phyloP scores from a whole-genome alignment of 1,140 invertebrate species.

The Thalassaphorura encarpata region DNA sequence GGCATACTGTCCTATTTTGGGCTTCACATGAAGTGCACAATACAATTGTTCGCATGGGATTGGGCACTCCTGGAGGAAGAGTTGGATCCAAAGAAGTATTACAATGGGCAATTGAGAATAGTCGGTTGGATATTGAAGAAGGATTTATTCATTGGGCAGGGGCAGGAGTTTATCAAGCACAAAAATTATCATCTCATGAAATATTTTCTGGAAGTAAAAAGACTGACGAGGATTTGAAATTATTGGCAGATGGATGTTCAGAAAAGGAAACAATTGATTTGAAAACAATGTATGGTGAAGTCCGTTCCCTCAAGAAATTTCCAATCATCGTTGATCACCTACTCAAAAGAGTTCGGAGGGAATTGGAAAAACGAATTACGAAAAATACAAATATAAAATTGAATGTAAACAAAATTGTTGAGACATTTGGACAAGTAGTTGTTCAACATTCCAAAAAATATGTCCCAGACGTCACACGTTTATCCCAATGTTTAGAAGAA shows the following conservation, averaged over 20 bases:
- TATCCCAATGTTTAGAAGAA: conserved; percentile 18
- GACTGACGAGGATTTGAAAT: conserved; percentile 6
- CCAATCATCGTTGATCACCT: conserved; percentile 3
- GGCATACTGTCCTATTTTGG: conserved; percentile 22
- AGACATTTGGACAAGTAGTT: conserved; percentile 7
- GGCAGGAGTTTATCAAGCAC: conserved; percentile 5
- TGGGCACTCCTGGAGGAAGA: background rate
- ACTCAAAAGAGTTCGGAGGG: conserved; percentile 9
- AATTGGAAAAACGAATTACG: conserved; percentile 2
- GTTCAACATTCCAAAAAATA: conserved; percentile 5
- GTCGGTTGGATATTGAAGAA: conserved; percentile 5
- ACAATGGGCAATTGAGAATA: conserved; percentile 24
- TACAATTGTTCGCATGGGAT: conserved; percentile 4
- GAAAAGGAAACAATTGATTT: conserved; percentile 14
- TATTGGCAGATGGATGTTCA: conserved; percentile 15
- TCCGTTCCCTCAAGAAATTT: background rate
- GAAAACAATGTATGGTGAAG: conserved; percentile 14
- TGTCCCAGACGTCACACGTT: background rate
- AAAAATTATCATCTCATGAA: conserved; percentile 4
- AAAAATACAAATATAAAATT: background rate
- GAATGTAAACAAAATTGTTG: background rate
- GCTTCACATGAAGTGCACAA: conserved; percentile 24
- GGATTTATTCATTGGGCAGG: conserved; percentile 18
- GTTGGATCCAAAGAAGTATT: conserved; percentile 14
- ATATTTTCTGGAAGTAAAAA: background rate